Evolutionary conservation across 2,113 vertebrate genomes (phyloP), one percentile per base, ranked within the genome.

Genomic region (Sardina pilchardus): DNA sequence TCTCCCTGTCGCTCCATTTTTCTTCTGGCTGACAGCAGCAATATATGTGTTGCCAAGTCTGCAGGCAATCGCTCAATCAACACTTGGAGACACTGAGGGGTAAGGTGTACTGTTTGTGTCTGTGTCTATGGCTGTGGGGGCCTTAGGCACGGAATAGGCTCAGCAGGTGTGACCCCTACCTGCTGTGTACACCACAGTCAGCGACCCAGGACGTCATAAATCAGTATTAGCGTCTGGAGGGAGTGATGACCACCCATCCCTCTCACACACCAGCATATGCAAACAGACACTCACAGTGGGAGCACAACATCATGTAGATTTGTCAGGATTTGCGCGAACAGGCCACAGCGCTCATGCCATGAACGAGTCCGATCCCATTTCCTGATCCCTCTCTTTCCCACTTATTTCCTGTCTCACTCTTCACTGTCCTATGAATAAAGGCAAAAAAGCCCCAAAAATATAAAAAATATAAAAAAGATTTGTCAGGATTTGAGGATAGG

Each of bases 151-250:
- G 47, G 45, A 48, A 17, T 16, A 34, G 45, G 47, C 45, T 21
- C 48, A 50, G 81, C 81, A 82, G 45, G 48, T 47, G 45, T 82
- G 81, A 82, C 81, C 80, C 48, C 48, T 75, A 36, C 81, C 26
- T 82, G 81, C n/a, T 82, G 30, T 45, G 81, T 82, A 50, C 48
- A 34, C 30, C n/a, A 50, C 83, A 84, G 21, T 67, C 34, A 86
- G 5, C 16, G 67, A 36, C 67, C 67, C 34, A 17, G 30, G 59
- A 16, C 39, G 78, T 5, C 43, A 75, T 84, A 30, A 84, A 84
- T 75, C 71, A 45, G 24, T 42, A 30, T 75, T 47, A 84, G 67
- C n/a, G 75, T 84, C 36, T 71, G 83, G 63, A 16, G n/a, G n/a
- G 42, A 44, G 26, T 43, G 83, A 47, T n/a, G 34, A 85, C 83